These are phyloP conservation scores for Dicyrtomina minuta DNA, from an alignment of 2,888 invertebrate genomes.

Conservation along the genomic window DNA sequence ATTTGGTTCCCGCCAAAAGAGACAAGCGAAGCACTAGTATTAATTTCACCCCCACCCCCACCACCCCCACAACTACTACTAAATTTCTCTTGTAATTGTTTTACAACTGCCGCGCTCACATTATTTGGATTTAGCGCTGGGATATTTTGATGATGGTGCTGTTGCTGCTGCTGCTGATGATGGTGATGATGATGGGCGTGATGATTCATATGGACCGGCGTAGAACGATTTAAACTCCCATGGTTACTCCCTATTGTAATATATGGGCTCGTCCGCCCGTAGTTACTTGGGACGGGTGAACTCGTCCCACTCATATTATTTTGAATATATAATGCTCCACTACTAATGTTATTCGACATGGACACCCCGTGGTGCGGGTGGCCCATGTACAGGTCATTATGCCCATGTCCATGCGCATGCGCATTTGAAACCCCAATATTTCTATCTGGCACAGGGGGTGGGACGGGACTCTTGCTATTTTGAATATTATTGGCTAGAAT, in stretches of 20 bases:
- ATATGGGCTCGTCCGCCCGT: too few species aligned
- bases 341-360: not conserved
- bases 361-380: not conserved
- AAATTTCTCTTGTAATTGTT: slow-evolving; percentile 49
- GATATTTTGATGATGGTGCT: too few species aligned
- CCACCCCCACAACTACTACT: slow-evolving; percentile 17
- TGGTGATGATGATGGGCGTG: too few species aligned
- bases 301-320: not conserved
- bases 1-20: too few species aligned
- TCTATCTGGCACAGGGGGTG: too few species aligned
- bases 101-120: slow-evolving; percentile 43
- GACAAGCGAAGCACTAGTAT: slow-evolving; percentile 14
- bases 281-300: slow-evolving; percentile 3
- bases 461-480: too few species aligned
- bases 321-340: not conserved
- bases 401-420: not conserved
- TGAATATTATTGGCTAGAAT: slow-evolving; percentile 22
- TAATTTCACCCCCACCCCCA: slow-evolving; percentile 29
- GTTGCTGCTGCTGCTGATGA: too few species aligned
- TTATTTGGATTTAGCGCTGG: too few species aligned
- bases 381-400: not conserved
- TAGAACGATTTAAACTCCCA: too few species aligned
- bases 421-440: too few species aligned
- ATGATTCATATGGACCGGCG: too few species aligned
- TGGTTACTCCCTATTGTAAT: too few species aligned